Base-by-base conservation (phyloP, 2,888 invertebrate genomes). In the Cantharis nigra region DNA sequence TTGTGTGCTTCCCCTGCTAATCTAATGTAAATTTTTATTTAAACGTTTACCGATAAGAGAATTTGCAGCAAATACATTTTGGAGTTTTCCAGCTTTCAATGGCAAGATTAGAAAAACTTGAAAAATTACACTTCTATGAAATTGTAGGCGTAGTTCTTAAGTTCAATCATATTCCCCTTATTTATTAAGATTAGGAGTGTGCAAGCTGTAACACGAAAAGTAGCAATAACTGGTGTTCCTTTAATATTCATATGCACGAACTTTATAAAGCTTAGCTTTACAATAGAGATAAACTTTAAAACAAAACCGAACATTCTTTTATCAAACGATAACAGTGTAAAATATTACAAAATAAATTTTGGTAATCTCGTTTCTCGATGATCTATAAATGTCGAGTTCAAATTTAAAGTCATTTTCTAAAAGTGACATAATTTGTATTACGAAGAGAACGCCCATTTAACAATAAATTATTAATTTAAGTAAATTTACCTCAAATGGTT, bases 171-270 rank as follows among this genome's bases (percentile, higher is more conserved):
- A 79, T 73, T 76, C 64, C 74, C 78, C 78, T 71, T 80, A 79
- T 81, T 81, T 81, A 80, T 81, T 81, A 78, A 80, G 78, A 81
- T 81, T 78, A 78, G 64, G 74, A 71, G 74, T 18, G 71, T 79
- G 78, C 76, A 77, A 79, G 78, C 76, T 80, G 81, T 76, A 78
- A 77, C 80, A 80, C 80, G 79, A 80, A 81, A 81, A 80, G 80
- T 77, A 76, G 79, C 78, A 79, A 80, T 79, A 80, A 76, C 78
- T 76, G 71, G 78, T 76, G 76, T 73, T 73, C 75, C 74, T 80
- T 80, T 80, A 80, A 80, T 80, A 79, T 80, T 79, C 80, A 76
- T 78, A 79, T 79, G 80, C 80, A 80, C 80, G 80, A 79, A 80
- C 77, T 76, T 79, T 74, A 76, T 67, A 80, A 80, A 80, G 69